Base-by-base conservation (phyloP, 2,797 vertebrate genomes). In the Diceros bicornis region DNA sequence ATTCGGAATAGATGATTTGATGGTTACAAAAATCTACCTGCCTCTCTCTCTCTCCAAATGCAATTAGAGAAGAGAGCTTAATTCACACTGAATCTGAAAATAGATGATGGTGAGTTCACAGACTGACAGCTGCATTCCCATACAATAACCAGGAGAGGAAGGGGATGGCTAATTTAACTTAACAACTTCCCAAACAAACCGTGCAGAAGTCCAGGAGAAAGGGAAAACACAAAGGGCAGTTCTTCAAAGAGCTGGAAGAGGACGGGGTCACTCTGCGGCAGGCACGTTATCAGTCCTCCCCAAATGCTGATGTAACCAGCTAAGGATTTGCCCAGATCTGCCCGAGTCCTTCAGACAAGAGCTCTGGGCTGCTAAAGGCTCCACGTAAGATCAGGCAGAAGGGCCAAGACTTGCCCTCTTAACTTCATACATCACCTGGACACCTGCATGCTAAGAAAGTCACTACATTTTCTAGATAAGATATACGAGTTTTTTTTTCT, bases 71-170 rank as follows among this genome's bases (percentile, higher is more conserved):
- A 74, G 97, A 96, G 89, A 71, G 72, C 97, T 97, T 95, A 96
- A 79, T 97, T 98, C 93, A 34, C 74, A 87, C 93, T 91, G 98
- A 90, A 86, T 27, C 98, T 98, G 98, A 98, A 98, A 98, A 98
- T 98, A 98, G 98, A 64, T 1, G 52, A 77, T 87, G 96, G n/a
- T 88, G 89, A 82, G 85, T 96, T 96, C 77, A 90, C 96, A 79
- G 93, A 94, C 57, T 25, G 89, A 96, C 94, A 96, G 98, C 97
- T 90, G 96, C 94, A 84, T 89, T 92, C 94, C 83, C 71, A 79
- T 71, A 95, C 83, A 78, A 97, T 87, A 90, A 96, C 55, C 91
- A 72, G 96, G 94, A 87, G 93, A 89, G 87, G 87, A 83, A 97
- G 50, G 7, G 25, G 87, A 75, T 81, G 20, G 94, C 79, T 96